Evolutionary conservation across 1,140 invertebrate species (phyloP), one percentile per base, ranked within the genome.

Genomic region (Rhagoletis zephyria): DNA sequence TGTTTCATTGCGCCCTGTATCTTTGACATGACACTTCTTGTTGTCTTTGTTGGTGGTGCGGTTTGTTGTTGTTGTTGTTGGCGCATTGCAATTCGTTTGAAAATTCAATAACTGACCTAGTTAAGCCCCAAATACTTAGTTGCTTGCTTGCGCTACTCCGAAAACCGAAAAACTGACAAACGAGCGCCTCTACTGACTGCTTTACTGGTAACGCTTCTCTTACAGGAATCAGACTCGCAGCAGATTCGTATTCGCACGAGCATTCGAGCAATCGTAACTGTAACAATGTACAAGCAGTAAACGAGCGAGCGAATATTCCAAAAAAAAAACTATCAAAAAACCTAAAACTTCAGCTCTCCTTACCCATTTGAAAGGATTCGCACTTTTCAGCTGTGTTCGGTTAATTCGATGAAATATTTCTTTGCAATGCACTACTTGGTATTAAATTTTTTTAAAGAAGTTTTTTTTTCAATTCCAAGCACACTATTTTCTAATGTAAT

Each of bases 101-200:
- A 91, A 92, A 92, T 90, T 92, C 91, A 90, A 92, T 91, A 92
- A 91, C 90, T 92, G 91, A 92, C 91, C 91, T 91, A 92, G 88
- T 90, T 92, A 90, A 88, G 88, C 51, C 81, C 19, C 64, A 87
- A 85, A 85, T 67, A 87, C 61, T 67, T 87, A 63, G 51, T 30
- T 30, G 30, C 30, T 30, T 30, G 30, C 10, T 87, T 67, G 45
- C 42, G 85, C 14, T 59, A n/a, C 19, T 45, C 74, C 48, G 48
- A 56, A 51, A 81, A 81, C 74, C 51, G 74, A 59, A 56, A 81
- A 81, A 81, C 74, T n/a, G 74, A 81, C 45, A 81, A 81, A 81
- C 74, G 48, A 56, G 16, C 9, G 61, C 61, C 61, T 63, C 61
- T 56, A 10, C 10, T 10, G n/a, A 14, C 12, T 63, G 61, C 61